A percentile compares a stretch with the other conserved stretches of the same genome.
phyloP scores from a whole-genome alignment of 2,888 invertebrate genomes.

The Eilema sororculum region DNA sequence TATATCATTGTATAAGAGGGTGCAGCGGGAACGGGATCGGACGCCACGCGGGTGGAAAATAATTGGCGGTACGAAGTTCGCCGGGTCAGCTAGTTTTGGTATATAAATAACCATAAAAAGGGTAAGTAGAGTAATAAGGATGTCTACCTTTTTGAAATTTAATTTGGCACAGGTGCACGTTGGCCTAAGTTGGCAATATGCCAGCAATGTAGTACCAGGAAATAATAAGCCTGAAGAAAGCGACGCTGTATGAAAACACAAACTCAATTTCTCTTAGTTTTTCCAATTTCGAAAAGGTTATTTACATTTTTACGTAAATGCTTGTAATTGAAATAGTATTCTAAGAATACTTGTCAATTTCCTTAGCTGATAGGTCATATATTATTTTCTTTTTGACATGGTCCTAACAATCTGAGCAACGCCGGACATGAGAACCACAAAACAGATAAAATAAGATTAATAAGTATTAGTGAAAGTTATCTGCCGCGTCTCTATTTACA shows the following conservation, averaged over 20 bases:
- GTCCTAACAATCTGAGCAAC: constrained; percentile 20
- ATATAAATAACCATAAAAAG: no score
- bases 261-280: neutral
- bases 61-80: no score
- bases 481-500: constrained; percentile 28
- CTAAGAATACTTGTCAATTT: no score
- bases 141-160: constrained; percentile 25
- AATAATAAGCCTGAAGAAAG: constrained; percentile 34
- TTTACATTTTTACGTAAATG: no score
- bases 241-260: constrained; percentile 9
- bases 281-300: neutral
- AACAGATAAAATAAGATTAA: constrained; percentile 37
- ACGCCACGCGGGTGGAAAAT: no score
- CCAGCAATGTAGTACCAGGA: constrained; percentile 39
- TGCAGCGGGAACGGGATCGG: no score
- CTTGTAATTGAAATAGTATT: no score
- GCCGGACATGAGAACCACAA: constrained; percentile 31
- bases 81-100: no score
- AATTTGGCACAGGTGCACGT: constrained; percentile 40
- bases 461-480: constrained; percentile 43
- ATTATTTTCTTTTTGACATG: no score
- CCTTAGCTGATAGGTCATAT: no score
- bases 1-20: no score
- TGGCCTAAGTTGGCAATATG: constrained; percentile 35
- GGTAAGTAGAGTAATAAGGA: neutral